Evolutionary conservation across 2,888 invertebrate genomes (phyloP).

Genomic region (Muschampia plurimacula): DNA sequence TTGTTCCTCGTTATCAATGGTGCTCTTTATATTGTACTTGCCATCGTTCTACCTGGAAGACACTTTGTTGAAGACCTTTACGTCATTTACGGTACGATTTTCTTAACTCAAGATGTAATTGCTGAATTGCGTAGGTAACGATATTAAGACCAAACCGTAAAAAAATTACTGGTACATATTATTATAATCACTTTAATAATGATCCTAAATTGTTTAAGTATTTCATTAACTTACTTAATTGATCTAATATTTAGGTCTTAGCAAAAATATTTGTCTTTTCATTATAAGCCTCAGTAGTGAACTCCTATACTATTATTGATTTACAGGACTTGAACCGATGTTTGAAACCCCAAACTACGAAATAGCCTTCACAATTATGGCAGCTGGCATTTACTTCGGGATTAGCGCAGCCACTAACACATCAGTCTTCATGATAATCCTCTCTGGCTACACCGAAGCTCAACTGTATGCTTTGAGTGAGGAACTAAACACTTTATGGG

Average conservation of each 20-base stretch:
- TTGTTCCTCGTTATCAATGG: slow-evolving; percentile 56
- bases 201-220: too few species aligned
- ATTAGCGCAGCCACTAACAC: slow-evolving; percentile 53
- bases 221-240: too few species aligned
- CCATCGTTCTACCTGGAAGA: slow-evolving; percentile 55
- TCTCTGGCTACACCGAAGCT: slow-evolving; percentile 59
- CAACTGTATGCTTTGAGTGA: slow-evolving; percentile 59
- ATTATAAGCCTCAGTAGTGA: background rate
- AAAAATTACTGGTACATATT: too few species aligned
- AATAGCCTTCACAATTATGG: slow-evolving; percentile 49
- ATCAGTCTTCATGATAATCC: slow-evolving; percentile 54
- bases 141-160: too few species aligned
- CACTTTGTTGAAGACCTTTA: slow-evolving; percentile 56
- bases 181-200: too few species aligned
- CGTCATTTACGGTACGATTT: slow-evolving; percentile 52
- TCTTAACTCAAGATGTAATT: too few species aligned
- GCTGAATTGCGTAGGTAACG: too few species aligned
- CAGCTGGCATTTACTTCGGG: slow-evolving; percentile 47
- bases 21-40: slow-evolving; percentile 51
- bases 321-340: slow-evolving; percentile 61
- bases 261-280: background rate
- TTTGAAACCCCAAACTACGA: slow-evolving; percentile 60
- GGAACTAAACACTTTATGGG: slow-evolving; percentile 56
- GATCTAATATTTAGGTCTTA: too few species aligned
- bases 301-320: background rate